A percentile compares a stretch with the other conserved stretches of the same genome.
Evolutionary conservation across 2,113 vertebrate species (phyloP).

Genomic region (Garra rufa): DNA sequence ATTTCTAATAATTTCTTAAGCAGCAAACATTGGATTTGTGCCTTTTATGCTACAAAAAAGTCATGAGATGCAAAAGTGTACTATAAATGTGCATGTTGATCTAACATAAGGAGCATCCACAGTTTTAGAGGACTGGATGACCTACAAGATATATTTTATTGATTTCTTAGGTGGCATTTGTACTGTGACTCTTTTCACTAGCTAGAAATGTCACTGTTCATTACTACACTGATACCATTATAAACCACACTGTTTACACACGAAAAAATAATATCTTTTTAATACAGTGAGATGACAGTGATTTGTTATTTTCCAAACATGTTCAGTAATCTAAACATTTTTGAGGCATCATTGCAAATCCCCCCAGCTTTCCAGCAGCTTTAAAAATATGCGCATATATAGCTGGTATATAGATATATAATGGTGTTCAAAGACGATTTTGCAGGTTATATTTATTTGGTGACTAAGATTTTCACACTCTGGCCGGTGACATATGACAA

Average conservation of each 20-base stretch:
- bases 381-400: neutral
- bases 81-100: neutral
- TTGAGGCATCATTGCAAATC: neutral
- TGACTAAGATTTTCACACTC: slow-evolving; percentile 38
- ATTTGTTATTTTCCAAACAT: neutral
- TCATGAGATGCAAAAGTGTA: neutral
- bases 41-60: neutral
- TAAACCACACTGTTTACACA: slow-evolving; percentile 31
- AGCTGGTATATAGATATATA: neutral
- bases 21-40: neutral
- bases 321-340: neutral
- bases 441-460: slow-evolving; percentile 8
- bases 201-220: slow-evolving; percentile 30
- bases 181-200: slow-evolving; percentile 33
- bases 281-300: slow-evolving; percentile 22
- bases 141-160: neutral
- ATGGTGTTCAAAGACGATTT: slow-evolving; percentile 21
- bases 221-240: slow-evolving; percentile 18
- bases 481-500: slow-evolving; percentile 15
- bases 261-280: neutral
- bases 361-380: neutral
- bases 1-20: neutral
- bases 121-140: neutral
- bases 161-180: slow-evolving; percentile 47
- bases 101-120: neutral